Evolutionary conservation across 2,888 invertebrate species (phyloP).

Genomic region (Xanthia togata): DNA sequence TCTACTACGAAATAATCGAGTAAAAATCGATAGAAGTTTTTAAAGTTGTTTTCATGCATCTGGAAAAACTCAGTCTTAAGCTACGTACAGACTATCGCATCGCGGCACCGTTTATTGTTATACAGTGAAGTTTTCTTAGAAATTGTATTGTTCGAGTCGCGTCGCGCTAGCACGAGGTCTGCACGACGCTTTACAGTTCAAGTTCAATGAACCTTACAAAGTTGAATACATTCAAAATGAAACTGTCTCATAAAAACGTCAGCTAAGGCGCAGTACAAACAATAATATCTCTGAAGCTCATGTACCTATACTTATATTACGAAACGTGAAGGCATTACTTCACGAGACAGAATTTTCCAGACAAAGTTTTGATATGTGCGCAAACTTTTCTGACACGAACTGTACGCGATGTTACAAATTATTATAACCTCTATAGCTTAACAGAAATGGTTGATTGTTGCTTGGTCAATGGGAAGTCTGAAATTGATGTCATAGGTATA

Average conservation of each 20-base stretch:
- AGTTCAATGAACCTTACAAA: constrained; percentile 23
- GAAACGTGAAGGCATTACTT: constrained; percentile 41
- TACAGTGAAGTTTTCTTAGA: too few relatives aligned
- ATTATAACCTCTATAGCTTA: background rate
- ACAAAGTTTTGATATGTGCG: constrained; percentile 52
- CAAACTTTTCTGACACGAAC: constrained; percentile 50
- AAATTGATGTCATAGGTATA: constrained; percentile 42
- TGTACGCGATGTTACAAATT: background rate
- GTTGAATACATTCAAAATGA: constrained; percentile 21
- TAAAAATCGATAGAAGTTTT: background rate
- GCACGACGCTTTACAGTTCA: background rate
- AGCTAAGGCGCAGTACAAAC: constrained; percentile 31
- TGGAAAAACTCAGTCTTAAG: background rate
- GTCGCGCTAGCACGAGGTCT: too few relatives aligned
- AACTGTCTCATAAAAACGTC: constrained; percentile 12
- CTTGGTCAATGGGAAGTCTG: constrained; percentile 10
- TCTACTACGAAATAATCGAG: background rate
- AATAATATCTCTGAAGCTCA: constrained; percentile 28
- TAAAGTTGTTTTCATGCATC: background rate
- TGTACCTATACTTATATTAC: constrained; percentile 28
- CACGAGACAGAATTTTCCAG: constrained; percentile 50
- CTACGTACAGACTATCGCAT: too few relatives aligned
- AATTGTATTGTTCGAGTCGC: too few relatives aligned
- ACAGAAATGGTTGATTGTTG: constrained; percentile 6
- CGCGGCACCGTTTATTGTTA: too few relatives aligned